Percentiles rank a stretch among this genome's conserved stretches.
Conservation (phyloP, 2,113 vertebrate species). For the Ivindomyrus marchei region DNA sequence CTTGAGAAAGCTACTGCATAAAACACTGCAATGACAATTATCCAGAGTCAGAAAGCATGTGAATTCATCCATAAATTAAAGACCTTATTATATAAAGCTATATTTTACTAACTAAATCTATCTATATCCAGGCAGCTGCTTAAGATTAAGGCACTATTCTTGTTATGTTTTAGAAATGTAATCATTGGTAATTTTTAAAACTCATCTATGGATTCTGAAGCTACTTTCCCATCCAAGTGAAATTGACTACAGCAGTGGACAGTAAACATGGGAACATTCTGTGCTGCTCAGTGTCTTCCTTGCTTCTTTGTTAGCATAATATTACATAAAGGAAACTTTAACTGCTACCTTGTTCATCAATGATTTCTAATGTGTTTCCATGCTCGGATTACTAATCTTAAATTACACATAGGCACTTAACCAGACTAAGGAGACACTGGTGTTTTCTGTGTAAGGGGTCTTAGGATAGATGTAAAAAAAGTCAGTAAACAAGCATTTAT, state of each 20-base stretch:
- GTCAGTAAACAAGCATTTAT: not conserved
- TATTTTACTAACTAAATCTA: not conserved
- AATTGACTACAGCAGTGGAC: not conserved
- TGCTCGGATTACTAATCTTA: not conserved
- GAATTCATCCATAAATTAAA: not conserved
- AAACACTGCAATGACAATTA: not conserved
- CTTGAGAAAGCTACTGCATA: not conserved
- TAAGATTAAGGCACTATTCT: not conserved
- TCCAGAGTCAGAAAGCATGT: not conserved
- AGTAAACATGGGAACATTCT: not conserved
- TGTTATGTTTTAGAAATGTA: not conserved
- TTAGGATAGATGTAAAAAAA: not conserved
- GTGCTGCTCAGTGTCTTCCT: not conserved
- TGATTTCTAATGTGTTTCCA: not conserved
- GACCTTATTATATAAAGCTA: not conserved
- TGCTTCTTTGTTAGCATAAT: not conserved
- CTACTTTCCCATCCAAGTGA: not conserved
- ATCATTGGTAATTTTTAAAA: not conserved
- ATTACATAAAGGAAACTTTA: slow-evolving; percentile 8
- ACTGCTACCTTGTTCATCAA: slow-evolving; percentile 2
- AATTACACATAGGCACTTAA: not conserved
- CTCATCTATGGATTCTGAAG: not conserved
- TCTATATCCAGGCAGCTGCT: not conserved
- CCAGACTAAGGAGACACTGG: not conserved
- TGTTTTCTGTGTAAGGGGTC: not conserved